Conservation (phyloP, 2,888 invertebrate genomes). For the Nephrotoma appendiculata region DNA sequence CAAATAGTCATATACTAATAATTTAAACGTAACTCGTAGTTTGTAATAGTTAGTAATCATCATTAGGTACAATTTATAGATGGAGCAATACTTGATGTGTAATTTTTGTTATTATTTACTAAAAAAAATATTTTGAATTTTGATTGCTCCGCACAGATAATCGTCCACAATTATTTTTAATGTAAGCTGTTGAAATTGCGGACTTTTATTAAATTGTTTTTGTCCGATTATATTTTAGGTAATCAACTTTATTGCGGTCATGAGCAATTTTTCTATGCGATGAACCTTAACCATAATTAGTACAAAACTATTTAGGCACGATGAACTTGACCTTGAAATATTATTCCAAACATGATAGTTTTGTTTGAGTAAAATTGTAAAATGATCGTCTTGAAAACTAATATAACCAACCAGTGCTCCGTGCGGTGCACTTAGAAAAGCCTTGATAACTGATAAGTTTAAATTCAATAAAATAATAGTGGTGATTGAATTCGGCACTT, state of each 20-base stretch:
- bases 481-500: no score
- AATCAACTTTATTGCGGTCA: background rate
- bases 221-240: background rate
- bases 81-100: background rate
- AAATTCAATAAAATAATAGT: no score
- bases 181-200: background rate
- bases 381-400: no score
- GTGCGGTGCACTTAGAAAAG: no score
- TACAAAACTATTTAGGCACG: no score
- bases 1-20: background rate
- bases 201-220: background rate
- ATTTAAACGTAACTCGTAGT: no score
- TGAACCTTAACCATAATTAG: background rate
- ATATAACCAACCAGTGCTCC: no score
- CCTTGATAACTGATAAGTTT: no score
- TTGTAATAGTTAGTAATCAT: background rate
- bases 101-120: background rate
- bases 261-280: background rate
- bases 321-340: no score
- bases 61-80: background rate
- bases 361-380: no score
- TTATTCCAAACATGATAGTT: no score
- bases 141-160: background rate
- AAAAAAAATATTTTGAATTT: background rate
- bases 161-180: background rate